Base-by-base conservation (phyloP, 2,888 invertebrate species). In the Alentia gelatinosa region DNA sequence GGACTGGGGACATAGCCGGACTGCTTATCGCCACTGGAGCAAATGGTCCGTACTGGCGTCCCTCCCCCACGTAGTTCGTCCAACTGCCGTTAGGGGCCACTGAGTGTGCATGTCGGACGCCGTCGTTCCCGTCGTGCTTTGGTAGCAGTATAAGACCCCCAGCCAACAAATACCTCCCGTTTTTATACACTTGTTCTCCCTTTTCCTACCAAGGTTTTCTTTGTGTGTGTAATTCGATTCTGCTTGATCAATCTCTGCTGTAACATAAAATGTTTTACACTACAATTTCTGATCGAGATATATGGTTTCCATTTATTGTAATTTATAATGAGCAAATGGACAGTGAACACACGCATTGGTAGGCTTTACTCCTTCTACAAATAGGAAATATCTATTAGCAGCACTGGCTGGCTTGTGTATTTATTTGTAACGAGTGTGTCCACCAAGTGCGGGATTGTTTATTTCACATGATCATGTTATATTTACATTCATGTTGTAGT, bases 41-140 rank as follows among this genome's bases (percentile, higher is more conserved):
- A 86, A 86, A 86, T 42, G 86, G 47, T 30, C 26, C 86, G 33
- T 86, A 30, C n/a, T 30, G 50, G 3, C 39, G 47, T 9, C 35
- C 42, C 86, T 86, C 86, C 50, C 86, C 86, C 86, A 86, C 86
- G 86, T 47, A 47, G 86, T 50, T 86, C 42, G 30, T 12, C 5
- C 39, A 26, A 30, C 42, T 30, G 50, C 50, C 50, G 86, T 30
- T 35, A 86, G 50, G 86, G 86, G 86, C 86, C 86, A 86, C 86
- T 86, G 86, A 26, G 23, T 23, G 86, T 86, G 50, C 86, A 86
- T 86, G 79, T 79, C 23, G 63, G n/a, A 5, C n/a, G 12, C 63
- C n/a, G n/a, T n/a, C 68, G 56, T 68, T 68, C 33, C 79, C 79
- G 35, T 39, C 79, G 39, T 56, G 56, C 33, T 26, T 68, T 68